Evolutionary conservation across 1,140 invertebrate genomes (phyloP).

Genomic region (Proctacanthus coquilletti): DNA sequence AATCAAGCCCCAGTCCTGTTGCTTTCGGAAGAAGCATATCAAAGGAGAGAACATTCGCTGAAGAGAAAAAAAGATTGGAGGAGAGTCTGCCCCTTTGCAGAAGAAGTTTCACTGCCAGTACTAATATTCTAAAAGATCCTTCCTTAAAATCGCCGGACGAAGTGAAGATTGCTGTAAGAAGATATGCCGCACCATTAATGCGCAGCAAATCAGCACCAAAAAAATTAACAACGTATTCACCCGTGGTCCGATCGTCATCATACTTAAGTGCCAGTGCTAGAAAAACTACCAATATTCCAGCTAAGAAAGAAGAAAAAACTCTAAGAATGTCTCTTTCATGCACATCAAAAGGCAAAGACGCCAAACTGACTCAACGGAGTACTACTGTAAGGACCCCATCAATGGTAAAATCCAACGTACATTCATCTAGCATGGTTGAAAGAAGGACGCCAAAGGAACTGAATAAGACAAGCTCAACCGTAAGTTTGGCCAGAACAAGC

Average conservation of each 20-base stretch:
- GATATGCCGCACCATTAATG: slow-evolving; percentile 16
- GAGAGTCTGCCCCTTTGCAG: slow-evolving; percentile 16
- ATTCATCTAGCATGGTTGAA: slow-evolving; percentile 10
- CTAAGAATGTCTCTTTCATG: slow-evolving; percentile 32
- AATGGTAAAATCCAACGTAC: slow-evolving; percentile 3
- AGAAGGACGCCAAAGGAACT: slow-evolving; percentile 17
- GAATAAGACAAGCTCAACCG: slow-evolving; percentile 18
- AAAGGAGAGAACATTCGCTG: slow-evolving; percentile 28
- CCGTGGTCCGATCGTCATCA: too few species aligned
- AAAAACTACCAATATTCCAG: slow-evolving; percentile 12
- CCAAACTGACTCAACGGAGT: slow-evolving; percentile 24
- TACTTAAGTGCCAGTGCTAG: neutral
- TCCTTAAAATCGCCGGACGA: slow-evolving; percentile 41
- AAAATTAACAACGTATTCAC: too few species aligned
- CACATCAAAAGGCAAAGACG: slow-evolving; percentile 33
- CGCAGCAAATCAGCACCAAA: slow-evolving; percentile 21
- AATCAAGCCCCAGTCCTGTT: slow-evolving; percentile 26
- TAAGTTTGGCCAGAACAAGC: slow-evolving; percentile 22
- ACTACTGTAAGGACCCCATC: neutral
- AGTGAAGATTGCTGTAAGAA: slow-evolving; percentile 39
- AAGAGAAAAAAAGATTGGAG: slow-evolving; percentile 28
- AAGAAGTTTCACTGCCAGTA: slow-evolving; percentile 26
- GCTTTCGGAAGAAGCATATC: slow-evolving; percentile 27
- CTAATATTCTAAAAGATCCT: slow-evolving; percentile 28
- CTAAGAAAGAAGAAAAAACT: slow-evolving; percentile 30